Conservation (phyloP, 2,113 vertebrate genomes). For the Rhinolophus sinicus region DNA sequence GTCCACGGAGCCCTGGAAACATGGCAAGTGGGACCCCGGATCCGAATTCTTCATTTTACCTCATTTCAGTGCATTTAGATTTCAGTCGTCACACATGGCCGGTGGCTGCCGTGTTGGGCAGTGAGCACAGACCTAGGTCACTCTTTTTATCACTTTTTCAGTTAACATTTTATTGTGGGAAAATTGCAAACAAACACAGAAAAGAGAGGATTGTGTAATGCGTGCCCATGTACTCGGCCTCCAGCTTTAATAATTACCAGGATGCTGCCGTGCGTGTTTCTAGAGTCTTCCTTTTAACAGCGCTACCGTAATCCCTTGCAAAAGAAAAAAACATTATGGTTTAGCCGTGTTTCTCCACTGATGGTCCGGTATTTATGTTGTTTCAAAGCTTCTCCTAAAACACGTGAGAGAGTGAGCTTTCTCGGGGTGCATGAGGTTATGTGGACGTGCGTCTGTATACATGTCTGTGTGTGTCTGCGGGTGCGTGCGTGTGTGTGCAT, state of each 20-base stretch:
- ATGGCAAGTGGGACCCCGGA: rapidly evolving
- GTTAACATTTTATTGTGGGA: background rate
- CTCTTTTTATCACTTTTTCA: background rate
- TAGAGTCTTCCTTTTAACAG: background rate
- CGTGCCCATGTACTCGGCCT: rapidly evolving
- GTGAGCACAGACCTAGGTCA: rapidly evolving
- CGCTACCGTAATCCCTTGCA: rapidly evolving
- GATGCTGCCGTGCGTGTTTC: background rate
- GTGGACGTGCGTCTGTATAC: no score
- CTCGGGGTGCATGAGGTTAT: background rate
- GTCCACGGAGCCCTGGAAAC: no score
- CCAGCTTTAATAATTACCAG: background rate
- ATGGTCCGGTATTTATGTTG: rapidly evolving
- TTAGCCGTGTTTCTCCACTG: background rate
- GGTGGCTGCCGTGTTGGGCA: rapidly evolving
- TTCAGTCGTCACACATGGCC: background rate
- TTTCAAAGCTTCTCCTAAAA: background rate
- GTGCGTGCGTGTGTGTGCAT: background rate
- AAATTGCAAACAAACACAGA: rapidly evolving
- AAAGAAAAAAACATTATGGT: rapidly evolving
- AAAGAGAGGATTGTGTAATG: background rate
- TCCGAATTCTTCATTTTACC: background rate
- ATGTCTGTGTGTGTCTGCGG: background rate
- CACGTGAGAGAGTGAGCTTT: rapidly evolving
- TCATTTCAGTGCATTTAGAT: background rate